Conservation (phyloP, 2,797 vertebrate species). For the Hyperoplus immaculatus region DNA sequence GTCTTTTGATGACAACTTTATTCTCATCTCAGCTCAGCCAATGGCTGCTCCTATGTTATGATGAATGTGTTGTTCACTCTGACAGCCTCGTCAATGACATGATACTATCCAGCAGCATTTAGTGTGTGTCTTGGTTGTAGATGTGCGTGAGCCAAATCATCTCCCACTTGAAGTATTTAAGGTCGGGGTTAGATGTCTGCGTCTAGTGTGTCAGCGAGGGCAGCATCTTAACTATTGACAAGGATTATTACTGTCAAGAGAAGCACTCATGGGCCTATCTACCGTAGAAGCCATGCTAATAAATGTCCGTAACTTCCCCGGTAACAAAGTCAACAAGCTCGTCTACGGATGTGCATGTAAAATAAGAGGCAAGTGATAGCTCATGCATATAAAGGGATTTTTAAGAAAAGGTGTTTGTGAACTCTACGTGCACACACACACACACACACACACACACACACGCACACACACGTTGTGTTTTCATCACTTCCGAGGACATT, state of each 20-base stretch:
- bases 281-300: conserved; percentile 75
- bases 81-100: conserved; percentile 52
- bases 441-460: conserved; percentile 3
- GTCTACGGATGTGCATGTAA: conserved; percentile 65
- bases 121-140: conserved; percentile 29
- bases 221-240: conserved; percentile 70
- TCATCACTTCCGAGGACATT: too few species aligned
- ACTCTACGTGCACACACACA: background rate
- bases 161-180: conserved; percentile 25
- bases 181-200: conserved; percentile 32
- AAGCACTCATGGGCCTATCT: conserved; percentile 77
- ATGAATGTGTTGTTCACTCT: conserved; percentile 42
- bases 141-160: conserved; percentile 40
- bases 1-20: conserved; percentile 33
- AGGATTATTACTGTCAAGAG: conserved; percentile 81
- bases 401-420: conserved; percentile 44
- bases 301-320: conserved; percentile 74
- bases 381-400: conserved; percentile 54
- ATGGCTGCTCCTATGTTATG: conserved; percentile 36
- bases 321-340: conserved; percentile 78
- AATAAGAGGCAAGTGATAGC: conserved; percentile 57
- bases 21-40: conserved; percentile 13
- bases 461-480: conserved; percentile 6
- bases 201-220: conserved; percentile 41
- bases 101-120: conserved; percentile 38